Conservation (phyloP, 2,888 invertebrate species). For the Acleris literana region DNA sequence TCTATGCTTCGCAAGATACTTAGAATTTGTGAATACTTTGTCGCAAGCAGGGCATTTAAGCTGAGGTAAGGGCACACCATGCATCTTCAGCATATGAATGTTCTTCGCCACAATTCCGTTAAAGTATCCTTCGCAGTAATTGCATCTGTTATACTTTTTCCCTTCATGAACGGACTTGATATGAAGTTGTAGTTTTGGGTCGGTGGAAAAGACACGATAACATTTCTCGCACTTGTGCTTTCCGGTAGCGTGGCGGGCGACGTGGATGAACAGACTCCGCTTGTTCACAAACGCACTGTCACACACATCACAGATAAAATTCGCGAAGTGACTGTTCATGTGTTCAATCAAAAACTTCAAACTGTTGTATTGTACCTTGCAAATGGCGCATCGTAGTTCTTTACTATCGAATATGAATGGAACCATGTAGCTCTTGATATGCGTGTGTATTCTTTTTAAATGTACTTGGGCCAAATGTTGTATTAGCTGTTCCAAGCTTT, state of each 20-base stretch:
- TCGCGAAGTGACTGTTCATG: slow-evolving; percentile 60
- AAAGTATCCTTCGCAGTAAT: slow-evolving; percentile 54
- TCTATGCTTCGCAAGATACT: slow-evolving; percentile 50
- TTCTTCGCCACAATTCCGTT: slow-evolving; percentile 48
- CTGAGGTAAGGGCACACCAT: slow-evolving; percentile 47
- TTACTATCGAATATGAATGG: slow-evolving; percentile 60
- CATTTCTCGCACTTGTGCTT: slow-evolving; percentile 54
- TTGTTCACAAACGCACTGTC: slow-evolving; percentile 53
- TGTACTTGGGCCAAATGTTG: slow-evolving; percentile 54
- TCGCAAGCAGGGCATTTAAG: slow-evolving; percentile 57
- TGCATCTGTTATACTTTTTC: slow-evolving; percentile 49
- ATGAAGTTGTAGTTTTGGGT: slow-evolving; percentile 53
- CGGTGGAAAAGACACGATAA: slow-evolving; percentile 56
- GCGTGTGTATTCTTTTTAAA: slow-evolving; percentile 48
- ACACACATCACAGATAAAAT: slow-evolving; percentile 57
- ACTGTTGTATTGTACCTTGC: slow-evolving; percentile 50
- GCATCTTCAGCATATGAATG: slow-evolving; percentile 52
- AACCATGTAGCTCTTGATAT: slow-evolving; percentile 58
- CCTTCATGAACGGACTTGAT: slow-evolving; percentile 56
- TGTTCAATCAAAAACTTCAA: slow-evolving; percentile 57
- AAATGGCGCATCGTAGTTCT: slow-evolving; percentile 52
- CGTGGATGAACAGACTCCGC: slow-evolving; percentile 41
- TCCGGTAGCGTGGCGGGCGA: slow-evolving; percentile 39
- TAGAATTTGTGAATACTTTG: slow-evolving; percentile 46
- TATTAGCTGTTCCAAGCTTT: slow-evolving; percentile 50